Evolutionary conservation across 2,888 invertebrate species (phyloP).

Genomic region (Eretmocerus hayati): DNA sequence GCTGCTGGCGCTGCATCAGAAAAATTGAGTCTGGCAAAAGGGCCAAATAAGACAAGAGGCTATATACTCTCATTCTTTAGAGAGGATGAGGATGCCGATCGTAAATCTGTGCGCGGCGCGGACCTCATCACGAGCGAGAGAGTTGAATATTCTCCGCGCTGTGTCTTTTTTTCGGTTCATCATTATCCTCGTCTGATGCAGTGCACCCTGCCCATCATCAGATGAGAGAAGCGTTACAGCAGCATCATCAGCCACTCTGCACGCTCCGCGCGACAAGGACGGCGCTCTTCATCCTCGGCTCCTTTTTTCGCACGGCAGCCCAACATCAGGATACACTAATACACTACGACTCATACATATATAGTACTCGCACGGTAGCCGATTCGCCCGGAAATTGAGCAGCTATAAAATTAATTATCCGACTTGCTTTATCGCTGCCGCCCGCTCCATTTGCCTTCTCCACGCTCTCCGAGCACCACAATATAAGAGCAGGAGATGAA

Average conservation of each 20-base stretch:
- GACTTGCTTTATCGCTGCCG: conserved; percentile 41
- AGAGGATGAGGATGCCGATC: conserved; percentile 36
- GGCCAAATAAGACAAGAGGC: too few relatives aligned
- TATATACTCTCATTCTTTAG: too few relatives aligned
- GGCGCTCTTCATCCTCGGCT: neutral
- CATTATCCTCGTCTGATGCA: conserved; percentile 7
- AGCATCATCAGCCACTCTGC: conserved; percentile 4
- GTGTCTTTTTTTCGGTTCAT: conserved; percentile 1
- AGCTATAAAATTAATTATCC: conserved; percentile 48
- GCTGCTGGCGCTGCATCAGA: too few relatives aligned
- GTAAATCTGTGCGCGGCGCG: conserved; percentile 42
- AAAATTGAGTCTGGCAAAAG: too few relatives aligned
- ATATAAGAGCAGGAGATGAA: too few relatives aligned
- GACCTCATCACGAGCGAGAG: conserved; percentile 41
- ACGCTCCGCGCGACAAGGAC: conserved; percentile 25
- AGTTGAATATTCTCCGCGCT: conserved; percentile 31
- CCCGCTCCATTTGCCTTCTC: conserved; percentile 24
- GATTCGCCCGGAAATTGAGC: conserved; percentile 46
- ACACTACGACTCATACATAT: too few relatives aligned
- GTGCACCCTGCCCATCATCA: neutral
- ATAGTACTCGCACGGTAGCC: conserved; percentile 40
- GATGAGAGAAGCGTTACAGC: too few relatives aligned
- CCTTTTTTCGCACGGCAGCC: too few relatives aligned
- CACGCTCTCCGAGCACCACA: too few relatives aligned
- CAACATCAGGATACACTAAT: too few relatives aligned